Evolutionary conservation across 2,888 invertebrate species (phyloP).

Genomic region (Lutraria lutraria): DNA sequence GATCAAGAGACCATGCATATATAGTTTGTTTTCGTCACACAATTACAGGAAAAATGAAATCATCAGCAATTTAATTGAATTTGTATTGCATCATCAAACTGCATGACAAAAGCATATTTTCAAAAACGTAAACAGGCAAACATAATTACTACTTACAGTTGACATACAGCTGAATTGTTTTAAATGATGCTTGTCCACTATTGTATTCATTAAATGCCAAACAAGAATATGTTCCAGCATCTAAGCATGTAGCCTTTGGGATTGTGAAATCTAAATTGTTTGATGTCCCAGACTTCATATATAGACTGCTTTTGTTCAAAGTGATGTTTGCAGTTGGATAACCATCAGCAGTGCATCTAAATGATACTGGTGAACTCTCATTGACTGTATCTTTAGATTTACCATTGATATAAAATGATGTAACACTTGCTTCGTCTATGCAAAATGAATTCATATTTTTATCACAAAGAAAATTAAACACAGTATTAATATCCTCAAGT

Average conservation of each 20-base stretch:
- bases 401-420: constrained; percentile 20
- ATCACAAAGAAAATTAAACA: not conserved
- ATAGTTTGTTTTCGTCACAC: no score
- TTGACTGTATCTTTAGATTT: not conserved
- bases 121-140: no score
- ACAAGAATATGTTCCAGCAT: constrained; percentile 13
- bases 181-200: not conserved
- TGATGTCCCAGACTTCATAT: not conserved
- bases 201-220: not conserved
- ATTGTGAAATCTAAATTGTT: not conserved
- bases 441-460: no score
- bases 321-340: not conserved
- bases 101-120: no score
- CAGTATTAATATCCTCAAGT: no score
- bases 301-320: not conserved
- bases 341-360: constrained; percentile 19
- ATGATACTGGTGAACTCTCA: constrained; percentile 4
- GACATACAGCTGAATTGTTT: not conserved
- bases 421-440: constrained; percentile 25
- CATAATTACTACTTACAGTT: constrained; percentile 8
- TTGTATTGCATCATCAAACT: no score
- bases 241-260: not conserved
- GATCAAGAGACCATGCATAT: no score
- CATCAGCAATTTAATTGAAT: no score
- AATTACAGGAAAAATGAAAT: no score